Base-by-base conservation (phyloP, 2,888 invertebrate species). In the Cephonodes hylas region DNA sequence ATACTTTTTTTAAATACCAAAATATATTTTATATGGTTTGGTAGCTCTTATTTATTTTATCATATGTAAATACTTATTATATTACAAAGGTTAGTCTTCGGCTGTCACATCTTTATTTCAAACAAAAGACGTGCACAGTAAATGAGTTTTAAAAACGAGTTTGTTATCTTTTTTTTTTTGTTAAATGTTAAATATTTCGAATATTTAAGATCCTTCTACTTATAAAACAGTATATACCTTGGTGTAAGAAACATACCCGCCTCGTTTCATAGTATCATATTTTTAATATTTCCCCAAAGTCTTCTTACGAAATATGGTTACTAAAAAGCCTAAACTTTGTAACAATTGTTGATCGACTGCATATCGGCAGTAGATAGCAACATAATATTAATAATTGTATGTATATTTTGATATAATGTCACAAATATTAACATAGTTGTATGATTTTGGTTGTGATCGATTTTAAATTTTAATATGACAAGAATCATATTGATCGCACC, bases 381-480 rank as follows among this genome's bases (percentile, higher is more conserved):
- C 53, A 18, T 8, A 27, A 53, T 45, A 1, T 45, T 8, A 44
- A 66, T 59, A 64, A 57, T 67, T n/a, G 46, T 70, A 31, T 53
- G n/a, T 53, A 31, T 31, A 31, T 53, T 46, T 46, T 23, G 45
- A 22, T 53, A 60, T 63, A 70, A 58, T 64, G 60, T 65, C 66
- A 63, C 65, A 68, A 72, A 65, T 69, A 68, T 66, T 67, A 64
- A 63, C 67, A 64, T 63, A 58, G 23, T 27, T 13, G 25, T 70
- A 61, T 70, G 71, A 79, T 86, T 89, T 89, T 89, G 91, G 90
- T 83, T 89, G 89, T 84, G 90, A 91, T 91, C 89, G 89, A 91
- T 83, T 76, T 72, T 68, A 78, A 81, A 69, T 68, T 62, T 59
- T 60, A 42, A 45, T 64, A 42, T 61, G 61, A 63, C 13, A 58